phyloP scores from a whole-genome alignment of 2,797 vertebrate species.

The Spinus olivaceus region DNA sequence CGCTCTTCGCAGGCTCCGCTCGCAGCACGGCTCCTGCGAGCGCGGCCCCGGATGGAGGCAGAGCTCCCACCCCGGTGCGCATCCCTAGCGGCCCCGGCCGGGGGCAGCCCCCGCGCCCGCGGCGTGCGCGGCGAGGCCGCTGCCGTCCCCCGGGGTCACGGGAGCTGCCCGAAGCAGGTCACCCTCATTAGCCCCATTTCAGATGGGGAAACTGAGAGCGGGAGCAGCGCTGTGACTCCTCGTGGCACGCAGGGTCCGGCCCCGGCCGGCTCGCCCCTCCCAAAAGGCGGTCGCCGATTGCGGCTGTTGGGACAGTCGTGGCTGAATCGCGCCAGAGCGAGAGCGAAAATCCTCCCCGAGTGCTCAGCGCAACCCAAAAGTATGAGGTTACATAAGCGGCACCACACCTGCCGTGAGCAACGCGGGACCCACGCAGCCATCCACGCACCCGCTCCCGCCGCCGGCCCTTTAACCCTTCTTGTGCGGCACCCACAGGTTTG shows the following conservation, averaged over 20 bases:
- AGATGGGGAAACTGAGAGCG: conserved; percentile 42
- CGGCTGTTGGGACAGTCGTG: background rate
- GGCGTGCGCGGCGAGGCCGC: background rate
- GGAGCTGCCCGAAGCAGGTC: background rate
- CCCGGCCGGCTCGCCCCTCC: background rate
- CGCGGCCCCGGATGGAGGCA: background rate
- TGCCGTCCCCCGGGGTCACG: background rate
- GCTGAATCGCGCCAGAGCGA: background rate
- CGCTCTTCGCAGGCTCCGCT: background rate
- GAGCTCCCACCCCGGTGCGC: background rate
- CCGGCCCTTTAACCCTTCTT: background rate
- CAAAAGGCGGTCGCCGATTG: background rate
- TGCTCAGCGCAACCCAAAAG: background rate
- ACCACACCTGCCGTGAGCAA: conserved; percentile 55
- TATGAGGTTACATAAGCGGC: conserved; percentile 19
- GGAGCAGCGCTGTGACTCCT: background rate
- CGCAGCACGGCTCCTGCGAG: background rate
- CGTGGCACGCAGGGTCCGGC: background rate
- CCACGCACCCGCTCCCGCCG: background rate
- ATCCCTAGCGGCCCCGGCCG: fast-evolving
- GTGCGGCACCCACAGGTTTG: fast-evolving
- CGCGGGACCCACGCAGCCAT: background rate
- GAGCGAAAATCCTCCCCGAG: background rate
- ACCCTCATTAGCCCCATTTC: conserved; percentile 18
- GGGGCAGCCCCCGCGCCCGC: background rate